Evolutionary conservation across 2,888 invertebrate genomes (phyloP).

Genomic region (Coenonympha glycerion): DNA sequence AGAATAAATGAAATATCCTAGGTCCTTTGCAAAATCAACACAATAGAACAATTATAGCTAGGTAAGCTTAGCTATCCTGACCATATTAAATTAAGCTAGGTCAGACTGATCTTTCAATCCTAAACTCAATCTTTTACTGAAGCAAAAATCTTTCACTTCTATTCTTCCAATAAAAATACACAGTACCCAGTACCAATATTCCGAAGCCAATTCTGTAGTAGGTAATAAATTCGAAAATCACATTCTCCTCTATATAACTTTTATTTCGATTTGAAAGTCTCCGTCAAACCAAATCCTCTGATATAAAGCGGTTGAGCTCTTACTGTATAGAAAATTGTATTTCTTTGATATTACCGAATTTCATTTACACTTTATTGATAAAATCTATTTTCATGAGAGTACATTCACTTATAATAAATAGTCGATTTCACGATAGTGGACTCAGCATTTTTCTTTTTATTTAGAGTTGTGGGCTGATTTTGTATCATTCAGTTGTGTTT

Average conservation of each 20-base stretch:
- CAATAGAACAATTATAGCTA: too few species aligned
- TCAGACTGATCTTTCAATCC: too few species aligned
- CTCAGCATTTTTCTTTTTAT: not conserved
- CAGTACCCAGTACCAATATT: not conserved
- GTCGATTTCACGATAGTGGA: not conserved
- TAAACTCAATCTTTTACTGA: not conserved
- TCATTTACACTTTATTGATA: conserved; percentile 23
- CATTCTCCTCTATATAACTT: conserved; percentile 33
- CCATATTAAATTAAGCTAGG: too few species aligned
- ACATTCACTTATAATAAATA: not conserved
- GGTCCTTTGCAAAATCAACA: too few species aligned
- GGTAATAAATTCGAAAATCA: conserved; percentile 16
- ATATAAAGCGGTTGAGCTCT: conserved; percentile 46
- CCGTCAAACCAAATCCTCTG: conserved; percentile 51
- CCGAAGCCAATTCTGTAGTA: conserved; percentile 2
- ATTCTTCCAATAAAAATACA: conserved; percentile 1
- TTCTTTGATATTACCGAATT: conserved; percentile 38
- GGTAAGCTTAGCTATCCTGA: too few species aligned
- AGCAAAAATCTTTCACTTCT: not conserved
- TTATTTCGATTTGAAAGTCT: conserved; percentile 48
- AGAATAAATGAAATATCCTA: too few species aligned
- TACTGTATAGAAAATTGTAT: conserved; percentile 53
- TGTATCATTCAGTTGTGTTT: too few species aligned
- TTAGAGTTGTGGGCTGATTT: too few species aligned
- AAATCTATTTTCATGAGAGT: conserved; percentile 13